Base-by-base conservation (phyloP, 2,113 vertebrate genomes). In the Cottus gobio region DNA sequence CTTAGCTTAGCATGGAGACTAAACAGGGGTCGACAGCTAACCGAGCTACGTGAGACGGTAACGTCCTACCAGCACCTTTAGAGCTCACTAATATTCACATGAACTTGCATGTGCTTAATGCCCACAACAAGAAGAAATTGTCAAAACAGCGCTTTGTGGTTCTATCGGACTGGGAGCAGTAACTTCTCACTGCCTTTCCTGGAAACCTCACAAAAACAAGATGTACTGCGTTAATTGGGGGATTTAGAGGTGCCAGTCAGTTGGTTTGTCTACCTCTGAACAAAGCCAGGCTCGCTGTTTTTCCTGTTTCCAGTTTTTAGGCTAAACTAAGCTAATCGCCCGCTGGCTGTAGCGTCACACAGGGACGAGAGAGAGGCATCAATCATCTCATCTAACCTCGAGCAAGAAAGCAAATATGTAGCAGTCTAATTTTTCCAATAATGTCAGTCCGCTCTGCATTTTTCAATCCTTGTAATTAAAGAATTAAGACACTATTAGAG, bases 401-500 rank as follows among this genome's bases (percentile, higher is more conserved):
- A 24, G 4, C 39, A 71, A 44, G 28, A 31, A 44, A 5, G 10
- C 1, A 3, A 71, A 66, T 70, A n/a, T 42, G 13, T 7, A 42
- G 24, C 8, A 2, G 15, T 62, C 54, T 61, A 20, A 2, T 75
- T 28, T 12, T 31, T 16, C 36, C 60, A 72, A 9, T 58, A 24
- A 77, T 69, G 22, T 79, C 37, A 44, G 48, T 71, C 46, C 62
- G 60, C 54, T 24, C 57, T 16, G 22, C 20, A 9, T 2, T 60
- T 60, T 56, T 68, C 39, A 71, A 52, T 50, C 28, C 36, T 22
- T 36, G 62, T 63, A 46, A 65, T 26, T 72, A n/a, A 81, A 16
- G 62, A 57, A n/a, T 65, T 60, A 71, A 85, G 64, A 75, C 36
- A 67, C 30, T 24, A 56, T 75, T 37, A 67, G n/a, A 22, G 42